Evolutionary conservation across 2,888 invertebrate genomes (phyloP), one percentile per base, ranked within the genome.

Genomic region (Cryptocephalus moraei): DNA sequence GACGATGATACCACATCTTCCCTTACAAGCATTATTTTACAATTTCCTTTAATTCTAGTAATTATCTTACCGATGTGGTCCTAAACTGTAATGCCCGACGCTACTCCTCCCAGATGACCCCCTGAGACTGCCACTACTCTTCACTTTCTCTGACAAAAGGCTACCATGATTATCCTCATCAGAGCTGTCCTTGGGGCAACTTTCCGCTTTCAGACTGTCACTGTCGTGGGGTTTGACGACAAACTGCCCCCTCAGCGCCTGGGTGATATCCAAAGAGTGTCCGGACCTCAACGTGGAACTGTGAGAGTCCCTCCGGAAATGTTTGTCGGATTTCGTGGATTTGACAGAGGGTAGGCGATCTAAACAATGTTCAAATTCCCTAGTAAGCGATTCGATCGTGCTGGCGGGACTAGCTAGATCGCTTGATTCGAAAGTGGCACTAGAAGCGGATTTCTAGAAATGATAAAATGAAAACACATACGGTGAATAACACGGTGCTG

Each of bases 291-390:
- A 50, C 3, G 61, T 61, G 1, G 62, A 62, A 49, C 59, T 62
- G 43, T 57, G 51, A 8, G 57, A 56, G 1, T 55, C 57, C 1
- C 48, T 45, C 6, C 46, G 48, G 39, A 39, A 47, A 42, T 39
- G 45, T 43, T 44, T 44, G 41, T 56, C 48, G 13, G 50, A 47
- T 52, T 54, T 54, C 10, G 51, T 49, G 3, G 50, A 52, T 40
- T 54, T 61, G 32, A 51, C 44, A 2, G 53, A 49, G 22, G 65
- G 64, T 32, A 66, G 55, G 39, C 64, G 64, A 56, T 81, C 81
- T 46, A 91, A 78, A 31, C 88, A 86, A 68, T 87, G 85, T 66
- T 91, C 90, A 61, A 91, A 83, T 73, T 90, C 90, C 64, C 84
- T 73, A 2, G 87, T 84, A 50, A 88, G 73, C 0, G 84, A 85